Base-by-base conservation (phyloP, 1,140 invertebrate species). In the Polyergus mexicanus region DNA sequence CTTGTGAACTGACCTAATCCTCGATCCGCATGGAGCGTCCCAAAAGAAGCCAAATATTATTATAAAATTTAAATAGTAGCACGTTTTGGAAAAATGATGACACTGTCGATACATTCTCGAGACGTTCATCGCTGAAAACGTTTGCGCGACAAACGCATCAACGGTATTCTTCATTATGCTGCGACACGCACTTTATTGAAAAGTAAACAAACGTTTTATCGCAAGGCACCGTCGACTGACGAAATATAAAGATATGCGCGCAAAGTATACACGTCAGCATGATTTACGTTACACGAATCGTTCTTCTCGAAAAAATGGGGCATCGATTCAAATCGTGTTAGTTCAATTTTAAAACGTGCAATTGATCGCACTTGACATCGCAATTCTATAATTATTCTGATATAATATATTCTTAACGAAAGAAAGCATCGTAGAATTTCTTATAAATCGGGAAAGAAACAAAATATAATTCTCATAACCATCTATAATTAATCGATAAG, bases 181-280 rank as follows among this genome's bases (percentile, higher is more conserved):
- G 41, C 32, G 47, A 5, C 74, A 25, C 32, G 58, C 32, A 28
- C 44, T 72, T 81, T 54, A 56, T 72, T 28, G 74, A 47, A 86
- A 84, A 68, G 47, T 84, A 19, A 72, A 65, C 4, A 66, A 51
- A 35, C 65, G 85, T n/a, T 62, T 81, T 81, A 58, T 81, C 71
- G 32, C 65, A 71, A 71, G 28, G 1, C 47, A 19, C 47, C 35
- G 69, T 11, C n/a, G 71, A 51, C 41, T 77, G 63, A 41, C 87
- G 66, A 89, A 88, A 84, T 66, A 72, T 71, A 78, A 84, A 89
- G 89, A 74, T 89, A 74, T 83, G 78, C 51, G 66, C 25, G 66
- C 28, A 22, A 75, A n/a, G 7, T 32, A 11, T 41, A 35, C 28
- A 60, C 32, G 25, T 65, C 63, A 75, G 38, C 51, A 71, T 58